These are phyloP conservation scores for Mesocricetus auratus DNA, from an alignment of 2,113 vertebrate genomes.

Conservation along the genomic window DNA sequence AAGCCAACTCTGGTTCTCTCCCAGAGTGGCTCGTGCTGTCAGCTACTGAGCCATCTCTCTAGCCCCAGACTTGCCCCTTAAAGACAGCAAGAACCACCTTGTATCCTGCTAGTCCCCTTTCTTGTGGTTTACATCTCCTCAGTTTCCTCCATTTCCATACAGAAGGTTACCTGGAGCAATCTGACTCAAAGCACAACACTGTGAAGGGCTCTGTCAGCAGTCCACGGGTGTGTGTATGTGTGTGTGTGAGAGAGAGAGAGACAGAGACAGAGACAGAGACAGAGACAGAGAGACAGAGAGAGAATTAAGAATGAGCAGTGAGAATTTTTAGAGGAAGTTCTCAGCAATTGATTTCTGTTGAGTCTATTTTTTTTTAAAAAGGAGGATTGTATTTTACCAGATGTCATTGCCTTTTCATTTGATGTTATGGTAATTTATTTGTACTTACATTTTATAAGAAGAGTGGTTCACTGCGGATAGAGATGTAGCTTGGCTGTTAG, in stretches of 20 bases:
- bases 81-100: background rate
- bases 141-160: background rate
- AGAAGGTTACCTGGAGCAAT: background rate
- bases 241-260: background rate
- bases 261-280: background rate
- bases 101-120: background rate
- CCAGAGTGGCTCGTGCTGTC: background rate
- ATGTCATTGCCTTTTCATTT: conserved; percentile 2
- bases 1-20: background rate
- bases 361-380: too few species aligned
- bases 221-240: background rate
- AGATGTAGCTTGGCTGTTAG: background rate
- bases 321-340: conserved; percentile 10
- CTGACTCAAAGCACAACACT: background rate
- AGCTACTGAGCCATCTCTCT: background rate
- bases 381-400: conserved; percentile 9
- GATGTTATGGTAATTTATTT: conserved; percentile 49
- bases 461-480: background rate
- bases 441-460: conserved; percentile 35
- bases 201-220: background rate
- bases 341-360: background rate
- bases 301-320: background rate
- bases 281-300: background rate
- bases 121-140: background rate
- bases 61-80: background rate